These are phyloP conservation scores for Drosophila subobscura DNA, from an alignment of 1,140 invertebrate genomes.

Conservation along the genomic window DNA sequence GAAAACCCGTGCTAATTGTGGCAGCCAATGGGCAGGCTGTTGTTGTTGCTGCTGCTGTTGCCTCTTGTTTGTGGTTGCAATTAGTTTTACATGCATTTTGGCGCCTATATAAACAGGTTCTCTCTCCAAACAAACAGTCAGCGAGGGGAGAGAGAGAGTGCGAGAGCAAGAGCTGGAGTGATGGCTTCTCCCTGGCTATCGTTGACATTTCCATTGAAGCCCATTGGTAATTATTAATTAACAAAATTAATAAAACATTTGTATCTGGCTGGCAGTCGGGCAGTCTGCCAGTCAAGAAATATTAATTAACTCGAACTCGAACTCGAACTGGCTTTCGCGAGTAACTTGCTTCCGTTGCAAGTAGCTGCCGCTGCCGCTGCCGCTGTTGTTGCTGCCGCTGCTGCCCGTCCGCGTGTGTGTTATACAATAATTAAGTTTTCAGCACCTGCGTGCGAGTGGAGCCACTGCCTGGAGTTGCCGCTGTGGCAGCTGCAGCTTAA, in stretches of 20 bases:
- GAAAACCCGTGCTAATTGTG: slow-evolving; percentile 64
- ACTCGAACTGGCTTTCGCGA: slow-evolving; percentile 35
- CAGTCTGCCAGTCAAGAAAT: slow-evolving; percentile 50
- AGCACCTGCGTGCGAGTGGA: slow-evolving; percentile 72
- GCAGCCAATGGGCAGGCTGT: slow-evolving; percentile 24
- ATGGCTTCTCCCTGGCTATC: slow-evolving; percentile 22
- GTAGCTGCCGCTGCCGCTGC: slow-evolving; percentile 17
- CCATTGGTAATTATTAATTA: slow-evolving; percentile 77
- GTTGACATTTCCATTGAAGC: slow-evolving; percentile 63
- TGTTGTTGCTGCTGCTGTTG: slow-evolving; percentile 32
- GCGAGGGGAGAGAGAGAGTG: background rate
- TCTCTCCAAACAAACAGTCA: slow-evolving; percentile 32
- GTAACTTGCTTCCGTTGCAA: slow-evolving; percentile 44
- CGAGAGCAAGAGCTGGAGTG: slow-evolving; percentile 3
- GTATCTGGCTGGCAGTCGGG: slow-evolving; percentile 19
- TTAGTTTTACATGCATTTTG: slow-evolving; percentile 76
- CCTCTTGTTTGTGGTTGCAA: slow-evolving; percentile 50
- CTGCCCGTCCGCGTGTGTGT: slow-evolving; percentile 50
- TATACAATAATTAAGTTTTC: slow-evolving; percentile 82
- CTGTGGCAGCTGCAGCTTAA: slow-evolving; percentile 44
- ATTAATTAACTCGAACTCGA: slow-evolving; percentile 73
- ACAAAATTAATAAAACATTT: slow-evolving; percentile 81
- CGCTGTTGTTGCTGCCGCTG: slow-evolving; percentile 11
- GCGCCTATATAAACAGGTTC: slow-evolving; percentile 69
- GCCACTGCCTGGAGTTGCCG: slow-evolving; percentile 28